These are phyloP conservation scores for Teleogryllus occipitalis DNA, from an alignment of 1,140 invertebrate species.

Conservation along the genomic window DNA sequence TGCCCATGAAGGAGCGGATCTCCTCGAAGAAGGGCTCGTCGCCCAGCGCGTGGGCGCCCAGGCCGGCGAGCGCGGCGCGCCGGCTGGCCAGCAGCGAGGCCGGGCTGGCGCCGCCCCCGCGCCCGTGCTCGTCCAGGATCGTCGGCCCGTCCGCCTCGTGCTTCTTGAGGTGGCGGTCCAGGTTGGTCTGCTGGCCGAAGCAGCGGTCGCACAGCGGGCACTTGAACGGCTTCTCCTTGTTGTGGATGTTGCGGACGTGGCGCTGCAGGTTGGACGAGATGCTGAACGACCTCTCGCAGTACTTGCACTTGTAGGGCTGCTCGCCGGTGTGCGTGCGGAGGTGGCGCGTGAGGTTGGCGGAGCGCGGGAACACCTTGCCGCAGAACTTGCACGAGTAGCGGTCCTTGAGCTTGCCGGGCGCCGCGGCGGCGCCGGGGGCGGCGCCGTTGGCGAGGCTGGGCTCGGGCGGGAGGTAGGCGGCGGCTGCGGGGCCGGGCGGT, in stretches of 20 bases:
- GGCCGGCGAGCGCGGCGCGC: slow-evolving; percentile 37
- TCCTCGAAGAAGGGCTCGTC: slow-evolving; percentile 89
- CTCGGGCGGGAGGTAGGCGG: slow-evolving; percentile 23
- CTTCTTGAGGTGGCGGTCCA: slow-evolving; percentile 93
- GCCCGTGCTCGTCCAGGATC: slow-evolving; percentile 30
- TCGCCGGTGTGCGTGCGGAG: slow-evolving; percentile 95
- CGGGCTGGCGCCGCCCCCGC: slow-evolving; percentile 49
- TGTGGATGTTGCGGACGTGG: slow-evolving; percentile 98
- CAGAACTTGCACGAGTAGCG: slow-evolving; percentile 95
- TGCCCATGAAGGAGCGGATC: slow-evolving; percentile 88
- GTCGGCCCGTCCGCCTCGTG: slow-evolving; percentile 57
- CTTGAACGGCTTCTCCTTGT: slow-evolving; percentile 86
- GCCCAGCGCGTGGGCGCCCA: slow-evolving; percentile 45
- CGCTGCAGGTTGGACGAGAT: slow-evolving; percentile 93
- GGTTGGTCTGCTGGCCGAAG: slow-evolving; percentile 86
- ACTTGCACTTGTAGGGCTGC: slow-evolving; percentile 97
- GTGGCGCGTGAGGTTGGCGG: slow-evolving; percentile 93
- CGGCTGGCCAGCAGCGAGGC: slow-evolving; percentile 28
- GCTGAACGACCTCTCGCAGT: slow-evolving; percentile 89
- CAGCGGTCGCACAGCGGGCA: slow-evolving; percentile 85
- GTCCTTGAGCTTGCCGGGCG: slow-evolving; percentile 73
- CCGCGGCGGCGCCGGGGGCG: not conserved
- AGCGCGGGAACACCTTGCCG: slow-evolving; percentile 93
- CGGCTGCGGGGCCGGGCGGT: not conserved
- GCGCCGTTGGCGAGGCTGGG: slow-evolving; percentile 31